These are phyloP conservation scores for Eupeodes latifasciatus DNA, from an alignment of 2,888 invertebrate species.

Conservation along the genomic window DNA sequence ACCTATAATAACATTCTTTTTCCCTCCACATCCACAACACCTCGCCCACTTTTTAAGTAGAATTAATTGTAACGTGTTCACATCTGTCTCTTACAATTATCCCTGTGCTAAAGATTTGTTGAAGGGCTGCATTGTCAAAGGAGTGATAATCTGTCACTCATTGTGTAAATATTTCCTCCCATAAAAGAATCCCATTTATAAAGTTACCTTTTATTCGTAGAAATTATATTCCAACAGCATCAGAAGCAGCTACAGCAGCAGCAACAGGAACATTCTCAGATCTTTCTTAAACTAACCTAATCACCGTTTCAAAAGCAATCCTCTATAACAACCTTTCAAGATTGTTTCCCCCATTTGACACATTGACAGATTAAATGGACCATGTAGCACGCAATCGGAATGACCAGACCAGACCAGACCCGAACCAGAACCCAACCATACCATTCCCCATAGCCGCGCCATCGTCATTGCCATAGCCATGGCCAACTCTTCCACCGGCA, in stretches of 20 bases:
- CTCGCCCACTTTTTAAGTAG: too few relatives aligned
- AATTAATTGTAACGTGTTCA: not conserved
- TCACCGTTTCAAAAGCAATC: conserved; percentile 48
- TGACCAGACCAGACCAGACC: conserved; percentile 7
- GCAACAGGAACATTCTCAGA: not conserved
- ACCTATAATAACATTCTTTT: too few relatives aligned
- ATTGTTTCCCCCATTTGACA: conserved; percentile 61
- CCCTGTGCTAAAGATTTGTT: conserved; percentile 17
- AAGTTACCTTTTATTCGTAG: too few relatives aligned
- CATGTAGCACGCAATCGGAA: conserved; percentile 61
- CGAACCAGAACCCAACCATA: too few relatives aligned
- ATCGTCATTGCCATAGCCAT: not conserved
- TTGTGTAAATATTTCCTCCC: conserved; percentile 4
- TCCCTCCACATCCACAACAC: too few relatives aligned
- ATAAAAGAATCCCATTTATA: not conserved
- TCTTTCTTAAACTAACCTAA: conserved; percentile 8
- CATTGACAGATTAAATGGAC: conserved; percentile 74
- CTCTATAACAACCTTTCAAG: conserved; percentile 34
- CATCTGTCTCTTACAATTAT: not conserved
- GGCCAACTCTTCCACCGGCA: too few relatives aligned
- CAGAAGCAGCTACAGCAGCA: not conserved
- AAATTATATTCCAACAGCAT: not conserved
- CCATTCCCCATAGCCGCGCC: conserved; percentile 15
- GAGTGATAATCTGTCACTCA: conserved; percentile 67
- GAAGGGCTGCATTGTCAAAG: conserved; percentile 58